Percentiles rank a stretch among this genome's conserved stretches.
Evolutionary conservation across 2,888 invertebrate species (phyloP).

Genomic region (Didymodactylos carnosus): DNA sequence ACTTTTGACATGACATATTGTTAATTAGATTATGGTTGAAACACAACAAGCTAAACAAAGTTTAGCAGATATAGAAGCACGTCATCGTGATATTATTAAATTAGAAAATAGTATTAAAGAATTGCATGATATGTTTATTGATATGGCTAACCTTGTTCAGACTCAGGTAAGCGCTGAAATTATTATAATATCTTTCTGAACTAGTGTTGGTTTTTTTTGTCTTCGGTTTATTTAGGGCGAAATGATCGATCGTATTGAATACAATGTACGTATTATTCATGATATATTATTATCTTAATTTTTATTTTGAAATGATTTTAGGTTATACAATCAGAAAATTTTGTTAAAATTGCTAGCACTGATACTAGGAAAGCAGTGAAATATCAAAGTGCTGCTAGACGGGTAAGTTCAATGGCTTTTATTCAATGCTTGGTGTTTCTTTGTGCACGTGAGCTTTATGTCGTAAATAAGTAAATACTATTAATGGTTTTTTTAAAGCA

Average conservation of each 20-base stretch:
- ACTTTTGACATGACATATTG: not conserved
- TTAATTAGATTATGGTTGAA: slow-evolving; percentile 84
- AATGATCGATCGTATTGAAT: slow-evolving; percentile 99
- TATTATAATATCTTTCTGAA: not conserved
- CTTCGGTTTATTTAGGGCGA: slow-evolving; percentile 57
- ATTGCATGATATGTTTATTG: slow-evolving; percentile 99
- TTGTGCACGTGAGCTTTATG: too few relatives aligned
- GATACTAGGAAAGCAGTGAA: slow-evolving; percentile 99
- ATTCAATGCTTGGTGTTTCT: too few relatives aligned
- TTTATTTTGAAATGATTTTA: too few relatives aligned
- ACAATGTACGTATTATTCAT: too few relatives aligned
- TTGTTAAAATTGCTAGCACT: slow-evolving; percentile 98
- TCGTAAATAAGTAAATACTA: too few relatives aligned
- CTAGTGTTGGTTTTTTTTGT: too few relatives aligned
- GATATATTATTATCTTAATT: too few relatives aligned
- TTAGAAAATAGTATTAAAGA: slow-evolving; percentile 97
- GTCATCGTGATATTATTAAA: slow-evolving; percentile 98
- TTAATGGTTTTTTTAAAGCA: too few relatives aligned
- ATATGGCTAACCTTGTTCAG: slow-evolving; percentile 99
- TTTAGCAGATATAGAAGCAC: slow-evolving; percentile 93
- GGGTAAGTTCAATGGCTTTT: slow-evolving; percentile 29
- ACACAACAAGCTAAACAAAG: slow-evolving; percentile 99
- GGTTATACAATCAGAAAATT: slow-evolving; percentile 99
- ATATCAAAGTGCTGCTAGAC: slow-evolving; percentile 91
- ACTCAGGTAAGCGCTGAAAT: slow-evolving; percentile 41